phyloP scores from a whole-genome alignment of 2,888 invertebrate species.

The Diogma glabrata region DNA sequence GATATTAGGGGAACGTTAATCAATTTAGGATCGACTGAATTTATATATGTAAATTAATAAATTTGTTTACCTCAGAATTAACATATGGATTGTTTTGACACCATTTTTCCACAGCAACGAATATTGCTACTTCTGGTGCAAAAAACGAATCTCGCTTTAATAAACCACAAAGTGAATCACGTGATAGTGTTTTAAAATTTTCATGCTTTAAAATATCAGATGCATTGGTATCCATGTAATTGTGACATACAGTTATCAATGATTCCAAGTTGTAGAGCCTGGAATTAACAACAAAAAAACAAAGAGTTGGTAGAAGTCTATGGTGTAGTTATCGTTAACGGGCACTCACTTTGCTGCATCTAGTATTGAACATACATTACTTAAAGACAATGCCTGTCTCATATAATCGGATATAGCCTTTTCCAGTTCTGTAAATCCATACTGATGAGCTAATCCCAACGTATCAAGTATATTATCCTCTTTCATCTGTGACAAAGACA shows the following conservation, averaged over 20 bases:
- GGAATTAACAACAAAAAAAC: slow-evolving; percentile 9
- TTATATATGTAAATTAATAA: neutral
- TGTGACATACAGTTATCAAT: slow-evolving; percentile 68
- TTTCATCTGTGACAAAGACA: slow-evolving; percentile 52
- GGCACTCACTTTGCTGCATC: slow-evolving; percentile 63
- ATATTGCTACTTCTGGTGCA: slow-evolving; percentile 91
- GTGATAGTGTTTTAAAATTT: slow-evolving; percentile 70
- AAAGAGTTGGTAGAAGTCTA: neutral
- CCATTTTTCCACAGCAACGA: slow-evolving; percentile 81
- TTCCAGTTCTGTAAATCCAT: slow-evolving; percentile 88
- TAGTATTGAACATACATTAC: slow-evolving; percentile 89
- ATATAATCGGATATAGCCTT: slow-evolving; percentile 86
- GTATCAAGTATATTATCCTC: slow-evolving; percentile 60
- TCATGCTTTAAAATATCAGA: slow-evolving; percentile 72
- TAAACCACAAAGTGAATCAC: slow-evolving; percentile 61
- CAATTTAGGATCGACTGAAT: no score
- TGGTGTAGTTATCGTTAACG: no score
- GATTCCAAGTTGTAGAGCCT: slow-evolving; percentile 53
- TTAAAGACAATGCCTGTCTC: slow-evolving; percentile 70
- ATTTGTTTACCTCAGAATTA: slow-evolving; percentile 26
- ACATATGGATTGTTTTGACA: slow-evolving; percentile 61
- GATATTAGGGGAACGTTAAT: no score
- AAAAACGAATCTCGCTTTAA: slow-evolving; percentile 90
- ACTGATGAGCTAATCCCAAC: slow-evolving; percentile 85
- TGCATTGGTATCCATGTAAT: slow-evolving; percentile 86